These are phyloP conservation scores for Baronia brevicornis DNA, from an alignment of 2,888 invertebrate species.

Conservation along the genomic window DNA sequence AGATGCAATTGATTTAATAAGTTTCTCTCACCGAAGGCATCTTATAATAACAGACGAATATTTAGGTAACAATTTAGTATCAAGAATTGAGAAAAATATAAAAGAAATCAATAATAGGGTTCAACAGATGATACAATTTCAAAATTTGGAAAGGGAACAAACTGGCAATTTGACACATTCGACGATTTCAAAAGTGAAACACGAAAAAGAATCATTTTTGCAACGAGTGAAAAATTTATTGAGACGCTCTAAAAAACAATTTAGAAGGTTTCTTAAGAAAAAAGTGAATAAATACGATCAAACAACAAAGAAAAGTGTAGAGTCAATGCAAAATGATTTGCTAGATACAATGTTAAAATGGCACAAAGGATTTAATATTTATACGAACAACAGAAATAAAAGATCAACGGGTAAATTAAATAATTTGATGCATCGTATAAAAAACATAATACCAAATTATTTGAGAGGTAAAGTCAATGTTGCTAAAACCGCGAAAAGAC, in stretches of 20 bases:
- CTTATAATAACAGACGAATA: conserved; percentile 28
- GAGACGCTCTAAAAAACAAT: conserved; percentile 37
- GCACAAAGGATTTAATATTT: conserved; percentile 39
- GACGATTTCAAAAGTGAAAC: conserved; percentile 1
- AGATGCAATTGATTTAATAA: conserved; percentile 31
- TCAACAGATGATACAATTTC: conserved; percentile 22
- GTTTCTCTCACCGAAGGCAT: conserved; percentile 36
- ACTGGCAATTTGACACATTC: neutral
- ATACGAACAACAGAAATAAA: conserved; percentile 28
- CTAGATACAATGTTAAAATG: conserved; percentile 41
- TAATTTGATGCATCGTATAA: conserved; percentile 31
- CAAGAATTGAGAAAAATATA: conserved; percentile 29
- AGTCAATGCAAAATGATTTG: no score
- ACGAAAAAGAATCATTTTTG: conserved; percentile 38
- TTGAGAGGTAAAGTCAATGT: conserved; percentile 42
- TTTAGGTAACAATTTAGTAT: conserved; percentile 25
- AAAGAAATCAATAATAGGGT: conserved; percentile 29
- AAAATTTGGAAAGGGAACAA: conserved; percentile 7
- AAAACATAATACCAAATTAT: conserved; percentile 50
- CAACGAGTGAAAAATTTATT: conserved; percentile 40
- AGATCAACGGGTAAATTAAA: conserved; percentile 28
- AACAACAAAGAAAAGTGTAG: conserved; percentile 28
- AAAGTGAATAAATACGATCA: conserved; percentile 23
- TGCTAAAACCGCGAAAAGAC: conserved; percentile 24
- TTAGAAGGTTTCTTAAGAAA: conserved; percentile 18